Conservation (phyloP, 2,888 invertebrate genomes). For the Agrilus cyanescens region DNA sequence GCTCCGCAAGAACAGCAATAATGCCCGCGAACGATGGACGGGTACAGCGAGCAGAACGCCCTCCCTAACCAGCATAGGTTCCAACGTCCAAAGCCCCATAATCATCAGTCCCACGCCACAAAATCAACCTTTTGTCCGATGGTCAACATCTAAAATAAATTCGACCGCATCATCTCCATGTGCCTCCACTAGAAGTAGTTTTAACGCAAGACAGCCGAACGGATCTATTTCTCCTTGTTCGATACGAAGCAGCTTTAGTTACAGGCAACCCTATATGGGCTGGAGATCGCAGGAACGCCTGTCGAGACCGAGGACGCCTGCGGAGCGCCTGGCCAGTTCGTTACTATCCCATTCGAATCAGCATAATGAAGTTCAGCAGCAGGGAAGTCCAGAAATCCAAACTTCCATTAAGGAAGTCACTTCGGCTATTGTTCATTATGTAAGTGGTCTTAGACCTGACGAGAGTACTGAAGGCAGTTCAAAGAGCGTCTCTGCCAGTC, state of each 20-base stretch:
- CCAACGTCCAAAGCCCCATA: constrained; percentile 29
- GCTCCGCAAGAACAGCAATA: constrained; percentile 58
- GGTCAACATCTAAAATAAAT: constrained; percentile 66
- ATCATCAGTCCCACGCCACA: constrained; percentile 33
- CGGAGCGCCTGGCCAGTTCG: constrained; percentile 65
- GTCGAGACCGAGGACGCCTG: constrained; percentile 68
- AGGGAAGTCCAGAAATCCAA: constrained; percentile 54
- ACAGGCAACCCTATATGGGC: constrained; percentile 79
- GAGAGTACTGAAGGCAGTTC: constrained; percentile 9
- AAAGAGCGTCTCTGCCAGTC: constrained; percentile 25
- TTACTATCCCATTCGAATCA: constrained; percentile 37
- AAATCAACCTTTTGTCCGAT: constrained; percentile 45
- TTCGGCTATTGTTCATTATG: constrained; percentile 86
- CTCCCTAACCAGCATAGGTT: constrained; percentile 65
- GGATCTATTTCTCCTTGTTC: constrained; percentile 52
- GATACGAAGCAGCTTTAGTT: constrained; percentile 64
- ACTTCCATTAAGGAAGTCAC: constrained; percentile 86
- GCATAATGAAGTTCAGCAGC: constrained; percentile 16
- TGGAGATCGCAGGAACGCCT: constrained; percentile 80
- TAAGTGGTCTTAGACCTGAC: constrained; percentile 56
- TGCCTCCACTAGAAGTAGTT: constrained; percentile 60
- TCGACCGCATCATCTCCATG: constrained; percentile 63
- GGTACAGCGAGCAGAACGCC: constrained; percentile 65
- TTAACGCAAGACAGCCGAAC: constrained; percentile 49
- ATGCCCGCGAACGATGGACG: constrained; percentile 36